A percentile compares a stretch with the other conserved stretches of the same genome.
Evolutionary conservation across 2,113 vertebrate species (phyloP).

Genomic region (Ptychochromis oligacanthus): DNA sequence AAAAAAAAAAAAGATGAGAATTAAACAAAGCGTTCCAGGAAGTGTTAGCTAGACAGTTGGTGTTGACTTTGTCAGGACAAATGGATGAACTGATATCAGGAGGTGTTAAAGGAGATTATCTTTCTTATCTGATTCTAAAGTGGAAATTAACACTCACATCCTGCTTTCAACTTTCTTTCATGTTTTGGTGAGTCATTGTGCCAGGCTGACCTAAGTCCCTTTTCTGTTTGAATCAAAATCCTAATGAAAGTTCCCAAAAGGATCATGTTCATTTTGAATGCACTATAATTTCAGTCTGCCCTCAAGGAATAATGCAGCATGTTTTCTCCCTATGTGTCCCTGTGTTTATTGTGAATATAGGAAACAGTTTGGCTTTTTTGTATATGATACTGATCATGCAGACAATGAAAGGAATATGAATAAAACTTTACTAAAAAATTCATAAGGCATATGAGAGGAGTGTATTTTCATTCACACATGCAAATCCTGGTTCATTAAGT

Average conservation of each 20-base stretch:
- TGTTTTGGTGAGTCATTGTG: background rate
- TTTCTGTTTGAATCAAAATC: slow-evolving; percentile 36
- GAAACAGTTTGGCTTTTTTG: background rate
- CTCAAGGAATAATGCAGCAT: background rate
- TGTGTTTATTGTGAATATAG: slow-evolving; percentile 14
- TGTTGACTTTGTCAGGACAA: slow-evolving; percentile 7
- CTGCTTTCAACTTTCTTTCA: background rate
- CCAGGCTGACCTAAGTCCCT: slow-evolving; percentile 15
- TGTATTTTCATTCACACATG: slow-evolving; percentile 43
- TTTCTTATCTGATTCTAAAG: background rate
- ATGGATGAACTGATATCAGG: background rate
- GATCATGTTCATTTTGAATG: background rate
- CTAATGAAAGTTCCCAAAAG: slow-evolving; percentile 26
- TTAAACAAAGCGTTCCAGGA: slow-evolving; percentile 5
- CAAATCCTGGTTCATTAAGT: slow-evolving; percentile 37
- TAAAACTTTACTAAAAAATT: background rate
- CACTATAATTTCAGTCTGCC: slow-evolving; percentile 1
- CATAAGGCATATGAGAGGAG: background rate
- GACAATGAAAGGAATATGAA: slow-evolving; percentile 11
- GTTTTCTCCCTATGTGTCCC: background rate
- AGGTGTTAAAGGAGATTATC: background rate
- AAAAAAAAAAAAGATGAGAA: background rate
- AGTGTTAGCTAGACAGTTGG: slow-evolving; percentile 9
- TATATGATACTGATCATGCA: background rate
- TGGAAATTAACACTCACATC: slow-evolving; percentile 18